phyloP scores from a whole-genome alignment of 2,797 vertebrate genomes.

The Sebastes taczanowskii region DNA sequence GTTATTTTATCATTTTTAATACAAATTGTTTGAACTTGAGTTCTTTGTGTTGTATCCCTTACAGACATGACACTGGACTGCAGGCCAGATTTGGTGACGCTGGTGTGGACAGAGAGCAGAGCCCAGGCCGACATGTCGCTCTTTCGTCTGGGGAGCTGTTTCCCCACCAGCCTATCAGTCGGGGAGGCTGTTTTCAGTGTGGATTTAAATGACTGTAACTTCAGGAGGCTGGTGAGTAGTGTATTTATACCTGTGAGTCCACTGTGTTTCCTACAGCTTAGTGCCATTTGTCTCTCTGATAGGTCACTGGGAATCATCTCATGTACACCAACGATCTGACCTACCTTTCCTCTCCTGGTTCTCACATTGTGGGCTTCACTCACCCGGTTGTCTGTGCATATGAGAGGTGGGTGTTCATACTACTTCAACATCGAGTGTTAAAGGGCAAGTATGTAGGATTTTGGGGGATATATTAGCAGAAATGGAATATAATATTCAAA shows the following conservation, averaged over 20 bases:
- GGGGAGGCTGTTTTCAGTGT: conserved; percentile 67
- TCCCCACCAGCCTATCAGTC: conserved; percentile 51
- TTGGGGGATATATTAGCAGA: no score
- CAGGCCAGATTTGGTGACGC: conserved; percentile 40
- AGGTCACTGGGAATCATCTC: conserved; percentile 73
- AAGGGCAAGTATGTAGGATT: not conserved
- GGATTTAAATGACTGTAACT: conserved; percentile 64
- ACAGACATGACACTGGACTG: conserved; percentile 78
- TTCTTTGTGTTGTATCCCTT: not conserved
- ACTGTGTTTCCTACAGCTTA: rapidly evolving
- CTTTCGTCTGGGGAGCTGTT: conserved; percentile 75
- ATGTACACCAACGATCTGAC: conserved; percentile 70
- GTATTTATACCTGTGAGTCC: rapidly evolving
- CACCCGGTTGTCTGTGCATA: conserved; percentile 69
- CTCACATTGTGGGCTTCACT: conserved; percentile 20
- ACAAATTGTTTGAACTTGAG: not conserved
- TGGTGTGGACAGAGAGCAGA: conserved; percentile 71
- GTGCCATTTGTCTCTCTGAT: not conserved
- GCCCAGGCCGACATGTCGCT: conserved; percentile 43
- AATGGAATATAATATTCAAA: no score
- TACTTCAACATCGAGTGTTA: not conserved
- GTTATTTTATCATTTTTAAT: not conserved
- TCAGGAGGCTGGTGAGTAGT: conserved; percentile 68
- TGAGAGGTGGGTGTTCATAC: conserved; percentile 55
- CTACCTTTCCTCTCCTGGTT: conserved; percentile 39